Evolutionary conservation across 64 coral and sea anemone genomes (phyloP).

Genomic region (Montipora foliosa): DNA sequence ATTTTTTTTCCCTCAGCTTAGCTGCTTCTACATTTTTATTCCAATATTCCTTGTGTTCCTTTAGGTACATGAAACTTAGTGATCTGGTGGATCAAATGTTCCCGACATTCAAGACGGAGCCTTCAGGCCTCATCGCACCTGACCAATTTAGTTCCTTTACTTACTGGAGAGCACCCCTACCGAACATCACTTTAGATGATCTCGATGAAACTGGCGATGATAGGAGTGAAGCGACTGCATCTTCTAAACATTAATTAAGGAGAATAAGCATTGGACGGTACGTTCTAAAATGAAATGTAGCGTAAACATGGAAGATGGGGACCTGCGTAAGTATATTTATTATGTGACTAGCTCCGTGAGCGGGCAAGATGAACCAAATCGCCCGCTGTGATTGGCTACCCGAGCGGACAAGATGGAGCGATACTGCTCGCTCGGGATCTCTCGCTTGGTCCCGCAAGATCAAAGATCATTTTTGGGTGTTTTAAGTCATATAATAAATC

Average conservation of each 20-base stretch:
- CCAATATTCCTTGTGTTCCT: not conserved
- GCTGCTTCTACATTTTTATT: too few species aligned
- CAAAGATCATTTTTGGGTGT: too few species aligned
- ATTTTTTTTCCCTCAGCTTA: not conserved
- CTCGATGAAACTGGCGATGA: slow-evolving; percentile 25
- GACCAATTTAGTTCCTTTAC: slow-evolving; percentile 99
- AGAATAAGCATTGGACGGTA: not conserved
- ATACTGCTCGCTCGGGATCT: too few species aligned
- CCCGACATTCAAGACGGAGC: slow-evolving; percentile 78
- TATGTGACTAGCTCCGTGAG: too few species aligned
- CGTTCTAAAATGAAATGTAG: not conserved
- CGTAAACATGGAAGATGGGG: not conserved
- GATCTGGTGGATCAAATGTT: slow-evolving; percentile 99
- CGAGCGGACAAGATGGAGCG: too few species aligned
- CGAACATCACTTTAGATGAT: slow-evolving; percentile 61
- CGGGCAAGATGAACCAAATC: too few species aligned
- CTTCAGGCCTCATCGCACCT: slow-evolving; percentile 74
- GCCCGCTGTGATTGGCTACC: too few species aligned
- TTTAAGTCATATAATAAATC: too few species aligned
- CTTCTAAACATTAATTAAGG: not conserved
- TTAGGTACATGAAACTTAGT: slow-evolving; percentile 84
- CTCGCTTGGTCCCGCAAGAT: too few species aligned
- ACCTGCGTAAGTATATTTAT: too few species aligned
- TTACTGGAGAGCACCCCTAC: slow-evolving; percentile 94
- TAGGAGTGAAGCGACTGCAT: slow-evolving; percentile 15